These are phyloP conservation scores for Suricata suricatta DNA, from an alignment of 2,113 vertebrate species.

Conservation along the genomic window DNA sequence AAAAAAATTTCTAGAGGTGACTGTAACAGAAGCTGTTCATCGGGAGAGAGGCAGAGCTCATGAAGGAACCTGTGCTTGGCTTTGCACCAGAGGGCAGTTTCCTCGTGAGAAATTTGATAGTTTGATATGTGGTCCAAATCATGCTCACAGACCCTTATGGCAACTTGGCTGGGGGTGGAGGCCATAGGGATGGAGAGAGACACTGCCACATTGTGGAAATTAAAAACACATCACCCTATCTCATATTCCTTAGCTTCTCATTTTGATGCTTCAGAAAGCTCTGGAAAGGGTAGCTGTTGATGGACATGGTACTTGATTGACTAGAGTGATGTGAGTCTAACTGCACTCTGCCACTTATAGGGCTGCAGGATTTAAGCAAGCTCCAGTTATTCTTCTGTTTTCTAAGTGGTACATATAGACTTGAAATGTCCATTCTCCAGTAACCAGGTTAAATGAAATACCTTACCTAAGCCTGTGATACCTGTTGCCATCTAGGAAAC, in stretches of 20 bases:
- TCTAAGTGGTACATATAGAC: background rate
- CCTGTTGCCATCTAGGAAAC: too few relatives aligned
- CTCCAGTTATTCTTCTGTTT: too few relatives aligned
- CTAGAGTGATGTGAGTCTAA: rapidly evolving
- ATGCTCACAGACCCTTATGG: background rate
- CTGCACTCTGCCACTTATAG: background rate
- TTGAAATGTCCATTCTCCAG: background rate
- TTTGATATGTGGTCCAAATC: background rate
- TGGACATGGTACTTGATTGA: too few relatives aligned
- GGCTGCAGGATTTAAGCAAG: rapidly evolving
- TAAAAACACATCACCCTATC: background rate
- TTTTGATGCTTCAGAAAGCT: background rate
- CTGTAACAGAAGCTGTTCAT: background rate
- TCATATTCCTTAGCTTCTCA: background rate
- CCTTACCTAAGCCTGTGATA: background rate
- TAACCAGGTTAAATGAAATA: background rate
- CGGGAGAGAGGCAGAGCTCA: background rate
- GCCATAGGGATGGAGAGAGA: background rate
- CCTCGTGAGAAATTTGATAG: background rate
- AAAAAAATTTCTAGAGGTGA: background rate
- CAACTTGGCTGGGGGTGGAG: background rate
- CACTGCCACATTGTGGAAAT: background rate
- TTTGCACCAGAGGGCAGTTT: background rate
- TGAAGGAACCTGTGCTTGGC: rapidly evolving
- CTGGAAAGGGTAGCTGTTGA: background rate